Conservation (phyloP, 1,140 invertebrate species). For the Aphaenogaster rudis region DNA sequence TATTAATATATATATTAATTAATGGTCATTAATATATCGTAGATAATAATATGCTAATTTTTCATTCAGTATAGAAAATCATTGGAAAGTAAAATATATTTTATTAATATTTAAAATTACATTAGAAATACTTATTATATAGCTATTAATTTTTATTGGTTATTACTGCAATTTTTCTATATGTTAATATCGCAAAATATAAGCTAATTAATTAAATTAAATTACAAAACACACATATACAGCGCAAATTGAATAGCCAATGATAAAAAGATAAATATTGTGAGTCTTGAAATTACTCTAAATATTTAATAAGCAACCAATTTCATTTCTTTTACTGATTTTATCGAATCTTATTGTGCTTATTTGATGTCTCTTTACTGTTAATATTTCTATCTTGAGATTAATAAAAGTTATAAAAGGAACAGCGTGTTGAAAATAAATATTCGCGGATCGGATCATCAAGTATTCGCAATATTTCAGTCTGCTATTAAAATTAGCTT, state of each 20-base stretch:
- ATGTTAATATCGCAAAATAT: not conserved
- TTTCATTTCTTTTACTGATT: constrained; percentile 17
- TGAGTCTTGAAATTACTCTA: not conserved
- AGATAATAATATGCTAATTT: not conserved
- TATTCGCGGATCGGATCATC: not conserved
- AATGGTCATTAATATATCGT: not conserved
- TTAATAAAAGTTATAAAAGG: constrained; percentile 36
- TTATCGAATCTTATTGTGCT: not conserved
- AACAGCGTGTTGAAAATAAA: constrained; percentile 28
- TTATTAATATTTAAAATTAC: not conserved
- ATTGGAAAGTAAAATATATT: constrained; percentile 2
- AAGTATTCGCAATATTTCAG: not conserved
- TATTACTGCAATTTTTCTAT: not conserved
- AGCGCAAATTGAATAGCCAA: not conserved
- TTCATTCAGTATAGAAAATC: not conserved
- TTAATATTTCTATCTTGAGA: not conserved
- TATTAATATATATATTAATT: not conserved
- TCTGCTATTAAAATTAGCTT: constrained; percentile 44
- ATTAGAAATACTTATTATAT: not conserved
- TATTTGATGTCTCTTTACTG: not conserved
- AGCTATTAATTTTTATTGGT: not conserved
- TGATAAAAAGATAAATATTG: not conserved
- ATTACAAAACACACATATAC: not conserved
- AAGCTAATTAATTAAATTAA: not conserved
- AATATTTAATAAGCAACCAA: not conserved